Evolutionary conservation across 2,797 vertebrate species (phyloP), one percentile per base, ranked within the genome.

Genomic region (Antennarius maculatus): DNA sequence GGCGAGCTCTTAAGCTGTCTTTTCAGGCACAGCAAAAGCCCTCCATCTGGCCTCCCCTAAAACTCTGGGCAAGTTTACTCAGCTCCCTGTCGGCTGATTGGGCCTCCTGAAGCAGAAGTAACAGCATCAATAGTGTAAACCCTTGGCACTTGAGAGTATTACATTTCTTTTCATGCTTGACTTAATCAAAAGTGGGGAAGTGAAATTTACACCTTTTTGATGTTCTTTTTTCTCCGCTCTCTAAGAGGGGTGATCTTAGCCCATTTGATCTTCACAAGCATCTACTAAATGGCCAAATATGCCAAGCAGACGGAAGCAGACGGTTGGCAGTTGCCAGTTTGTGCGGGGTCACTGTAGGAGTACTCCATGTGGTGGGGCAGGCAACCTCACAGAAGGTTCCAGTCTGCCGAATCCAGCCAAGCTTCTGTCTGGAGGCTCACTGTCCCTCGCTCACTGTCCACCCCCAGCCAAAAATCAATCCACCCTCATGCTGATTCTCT

Each of bases 171-270:
- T 99, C 97, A 99, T 98, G 97, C 97, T 97, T 97, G 97, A 97
- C 97, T 99, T 98, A 95, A 99, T 98, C 96, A 97, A 98, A 99
- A 99, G 96, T 97, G 95, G 96, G 96, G 95, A 96, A 97, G 96
- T 98, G 97, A 98, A 99, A 99, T 97, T 97, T 97, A 99, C 97
- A 99, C 97, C 97, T 98, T 99, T 99, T 98, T 98, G 98, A 99
- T 99, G 98, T 97, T 95, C 96, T 96, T 97, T 98, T 95, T 96
- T 92, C 92, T 93, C 96, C 93, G 95, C 96, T 96, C 95, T 94
- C 97, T 96, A 96, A 97, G 95, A 95, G 95, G 95, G 95, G 94
- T 94, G 94, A 96, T 96, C 96, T 97, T 96, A 97, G 97, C 96
- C 96, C 96, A 95, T 97, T 96, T 97, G 96, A 98, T 98, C 97